Base-by-base conservation (phyloP, 1,140 invertebrate species). In the Plutomurus gul region DNA sequence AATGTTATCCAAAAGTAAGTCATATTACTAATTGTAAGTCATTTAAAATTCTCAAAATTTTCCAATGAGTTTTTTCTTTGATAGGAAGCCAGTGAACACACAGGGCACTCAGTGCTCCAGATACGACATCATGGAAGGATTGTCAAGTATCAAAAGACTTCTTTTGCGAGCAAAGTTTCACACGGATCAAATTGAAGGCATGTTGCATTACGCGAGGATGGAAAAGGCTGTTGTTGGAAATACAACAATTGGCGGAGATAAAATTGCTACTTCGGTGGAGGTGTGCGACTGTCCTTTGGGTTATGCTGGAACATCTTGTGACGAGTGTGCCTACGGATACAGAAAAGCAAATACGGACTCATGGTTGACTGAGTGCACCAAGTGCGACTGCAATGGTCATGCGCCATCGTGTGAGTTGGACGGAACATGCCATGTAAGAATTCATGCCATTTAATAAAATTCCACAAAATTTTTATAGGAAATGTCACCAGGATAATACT, bases 131-230 rank as follows among this genome's bases (percentile, higher is more conserved):
- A 91, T 99, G 85, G 90, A 91, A 27, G 90, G 96, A 1, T 86
- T 99, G n/a, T 89, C 91, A 5, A 90, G 95, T 82, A 84, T 99
- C 0, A 91, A 92, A 78, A 88, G 92, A 33, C 84, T 99, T 16
- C 89, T 99, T 83, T 89, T 99, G 27, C 89, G 96, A 74, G 96
- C 95, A 0, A 94, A 95, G 75, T 99, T 93, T 86, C 95, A 98
- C 85, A 94, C 94, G 0, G 95, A 97, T 85, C 97, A 99, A 88
- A 92, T 95, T 77, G 95, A 97, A 88, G 94, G 92, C 43, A 90
- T 88, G 91, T 39, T 84, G 16, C 77, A 79, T 20, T 49, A 46
- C 16, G 81, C 75, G 0, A 11, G 8, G 0, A 33, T 82, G 22
- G 76, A 82, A 56, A 74, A 2, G 11, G 79, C 82, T 3, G 46